phyloP scores from a whole-genome alignment of 1,140 invertebrate genomes.

The Heliconius hewitsoni region DNA sequence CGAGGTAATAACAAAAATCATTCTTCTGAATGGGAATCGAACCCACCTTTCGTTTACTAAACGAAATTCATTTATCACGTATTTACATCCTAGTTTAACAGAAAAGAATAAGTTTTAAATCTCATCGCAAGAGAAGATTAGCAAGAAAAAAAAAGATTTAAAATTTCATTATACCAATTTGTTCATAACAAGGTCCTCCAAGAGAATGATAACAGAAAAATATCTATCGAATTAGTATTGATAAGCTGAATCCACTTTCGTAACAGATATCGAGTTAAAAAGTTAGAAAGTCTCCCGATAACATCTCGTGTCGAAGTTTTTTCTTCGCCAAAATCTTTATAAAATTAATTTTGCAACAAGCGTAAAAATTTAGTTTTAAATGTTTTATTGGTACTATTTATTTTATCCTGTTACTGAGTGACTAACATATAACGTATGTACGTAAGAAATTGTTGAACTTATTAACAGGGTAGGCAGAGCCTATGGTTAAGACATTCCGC shows the following conservation, averaged over 20 bases:
- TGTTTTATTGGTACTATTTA: not conserved
- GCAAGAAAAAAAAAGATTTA: not conserved
- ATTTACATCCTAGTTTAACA: not conserved
- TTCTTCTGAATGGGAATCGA: too few species aligned
- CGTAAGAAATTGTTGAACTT: too few species aligned
- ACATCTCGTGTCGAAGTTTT: not conserved
- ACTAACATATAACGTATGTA: too few species aligned
- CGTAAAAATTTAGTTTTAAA: not conserved
- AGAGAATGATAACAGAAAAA: not conserved
- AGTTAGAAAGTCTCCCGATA: not conserved
- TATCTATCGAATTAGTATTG: conserved; percentile 11
- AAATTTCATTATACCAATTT: not conserved
- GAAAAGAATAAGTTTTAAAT: not conserved
- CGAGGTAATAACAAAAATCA: too few species aligned
- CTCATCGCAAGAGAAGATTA: not conserved
- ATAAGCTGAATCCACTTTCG: conserved; percentile 6
- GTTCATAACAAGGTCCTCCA: not conserved
- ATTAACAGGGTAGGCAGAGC: too few species aligned
- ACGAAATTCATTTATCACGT: not conserved
- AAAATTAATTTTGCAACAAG: not conserved
- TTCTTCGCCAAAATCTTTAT: not conserved
- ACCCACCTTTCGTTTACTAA: too few species aligned
- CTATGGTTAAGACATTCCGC: too few species aligned
- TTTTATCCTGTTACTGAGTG: not conserved
- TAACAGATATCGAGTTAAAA: conserved; percentile 4